phyloP scores from a whole-genome alignment of 1,140 invertebrate species.

The Andricus grossulariae region DNA sequence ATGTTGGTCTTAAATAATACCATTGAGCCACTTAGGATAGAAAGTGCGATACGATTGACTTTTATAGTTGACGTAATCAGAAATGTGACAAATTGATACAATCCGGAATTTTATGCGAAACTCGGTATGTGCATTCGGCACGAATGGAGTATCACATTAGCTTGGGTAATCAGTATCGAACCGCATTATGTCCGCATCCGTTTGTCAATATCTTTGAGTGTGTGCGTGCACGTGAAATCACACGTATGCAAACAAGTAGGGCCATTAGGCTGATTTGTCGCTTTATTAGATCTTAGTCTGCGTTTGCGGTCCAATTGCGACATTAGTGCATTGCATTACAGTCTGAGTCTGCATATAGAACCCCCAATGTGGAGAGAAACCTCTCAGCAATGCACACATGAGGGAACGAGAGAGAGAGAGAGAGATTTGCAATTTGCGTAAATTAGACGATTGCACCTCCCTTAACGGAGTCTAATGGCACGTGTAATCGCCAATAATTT shows the following conservation, averaged over 20 bases:
- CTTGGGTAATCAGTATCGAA: constrained; percentile 37
- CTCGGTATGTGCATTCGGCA: background rate
- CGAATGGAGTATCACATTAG: constrained; percentile 29
- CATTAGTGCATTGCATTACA: constrained; percentile 39
- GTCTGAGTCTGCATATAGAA: constrained; percentile 24
- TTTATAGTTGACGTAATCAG: too few species aligned
- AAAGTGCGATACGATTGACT: too few species aligned
- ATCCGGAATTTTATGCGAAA: background rate
- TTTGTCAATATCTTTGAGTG: constrained; percentile 26
- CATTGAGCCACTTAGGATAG: too few species aligned
- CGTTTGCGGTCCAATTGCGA: constrained; percentile 54
- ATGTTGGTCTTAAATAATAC: too few species aligned
- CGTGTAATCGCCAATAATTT: constrained; percentile 66
- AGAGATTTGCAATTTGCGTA: constrained; percentile 71
- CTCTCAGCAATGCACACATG: constrained; percentile 9
- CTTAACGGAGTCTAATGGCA: constrained; percentile 56
- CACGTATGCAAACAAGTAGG: constrained; percentile 30
- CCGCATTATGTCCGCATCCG: constrained; percentile 47
- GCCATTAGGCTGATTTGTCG: constrained; percentile 73
- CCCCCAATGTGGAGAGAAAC: constrained; percentile 10
- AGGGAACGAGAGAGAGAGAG: constrained; percentile 25
- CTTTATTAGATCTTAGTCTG: constrained; percentile 75
- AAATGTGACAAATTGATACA: too few species aligned
- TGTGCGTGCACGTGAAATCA: constrained; percentile 41
- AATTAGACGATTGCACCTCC: constrained; percentile 70